Evolutionary conservation across 2,888 invertebrate species (phyloP).

Genomic region (Rhingia rostrata): DNA sequence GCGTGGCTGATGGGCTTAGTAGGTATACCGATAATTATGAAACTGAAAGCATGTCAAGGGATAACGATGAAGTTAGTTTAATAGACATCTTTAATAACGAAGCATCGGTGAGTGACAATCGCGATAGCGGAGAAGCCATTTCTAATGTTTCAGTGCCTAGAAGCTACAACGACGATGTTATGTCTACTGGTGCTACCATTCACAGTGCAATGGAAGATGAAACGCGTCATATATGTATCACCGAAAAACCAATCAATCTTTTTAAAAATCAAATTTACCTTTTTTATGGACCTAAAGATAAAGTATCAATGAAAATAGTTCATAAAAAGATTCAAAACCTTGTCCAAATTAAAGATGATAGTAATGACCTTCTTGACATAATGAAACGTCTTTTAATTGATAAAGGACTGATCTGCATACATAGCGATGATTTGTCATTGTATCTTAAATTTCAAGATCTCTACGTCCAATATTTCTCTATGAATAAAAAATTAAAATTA

Average conservation of each 20-base stretch:
- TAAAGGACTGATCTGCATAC: slow-evolving; percentile 42
- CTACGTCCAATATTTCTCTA: slow-evolving; percentile 11
- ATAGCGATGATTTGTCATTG: slow-evolving; percentile 12
- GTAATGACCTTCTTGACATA: slow-evolving; percentile 8
- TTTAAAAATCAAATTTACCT: slow-evolving; percentile 15
- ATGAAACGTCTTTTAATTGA: slow-evolving; percentile 41
- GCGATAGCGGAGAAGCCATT: slow-evolving; percentile 13
- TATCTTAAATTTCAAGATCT: slow-evolving; percentile 15
- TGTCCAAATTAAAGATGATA: slow-evolving; percentile 9
- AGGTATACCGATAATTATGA: slow-evolving; percentile 5
- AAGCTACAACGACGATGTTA: slow-evolving; percentile 5
- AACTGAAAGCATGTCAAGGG: neutral
- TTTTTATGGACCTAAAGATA: slow-evolving; percentile 10
- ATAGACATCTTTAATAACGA: slow-evolving; percentile 29
- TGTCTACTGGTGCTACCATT: slow-evolving; percentile 5
- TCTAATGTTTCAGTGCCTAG: slow-evolving; percentile 19
- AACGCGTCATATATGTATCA: too few species aligned
- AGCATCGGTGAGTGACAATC: neutral
- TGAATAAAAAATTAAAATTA: slow-evolving; percentile 24
- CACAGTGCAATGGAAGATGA: slow-evolving; percentile 19
- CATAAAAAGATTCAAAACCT: slow-evolving; percentile 33
- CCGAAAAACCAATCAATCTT: slow-evolving; percentile 43
- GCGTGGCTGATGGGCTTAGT: too few species aligned
- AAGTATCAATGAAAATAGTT: slow-evolving; percentile 48
- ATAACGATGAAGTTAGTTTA: slow-evolving; percentile 5